A percentile compares a stretch with the other conserved stretches of the same genome.
phyloP scores from a whole-genome alignment of 2,113 vertebrate genomes.

The Thryonomys swinderianus region DNA sequence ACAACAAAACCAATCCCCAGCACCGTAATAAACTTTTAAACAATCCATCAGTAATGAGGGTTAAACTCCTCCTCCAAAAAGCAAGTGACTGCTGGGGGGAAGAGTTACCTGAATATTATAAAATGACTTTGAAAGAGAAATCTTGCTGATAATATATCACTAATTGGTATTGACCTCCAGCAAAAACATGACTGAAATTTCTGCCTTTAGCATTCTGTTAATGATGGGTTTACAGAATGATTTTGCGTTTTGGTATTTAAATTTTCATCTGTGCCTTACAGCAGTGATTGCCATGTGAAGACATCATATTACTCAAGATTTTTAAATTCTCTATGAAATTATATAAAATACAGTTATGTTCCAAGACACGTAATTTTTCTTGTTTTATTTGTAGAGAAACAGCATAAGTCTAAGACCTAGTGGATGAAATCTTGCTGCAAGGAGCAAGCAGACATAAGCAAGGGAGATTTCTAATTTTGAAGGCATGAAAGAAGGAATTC shows the following conservation, averaged over 20 bases:
- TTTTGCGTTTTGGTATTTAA: slow-evolving; percentile 59
- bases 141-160: slow-evolving; percentile 58
- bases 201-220: slow-evolving; percentile 46
- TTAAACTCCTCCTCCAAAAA: slow-evolving; percentile 37
- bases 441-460: not conserved
- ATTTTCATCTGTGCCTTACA: slow-evolving; percentile 56
- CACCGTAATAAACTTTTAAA: slow-evolving; percentile 45
- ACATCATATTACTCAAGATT: slow-evolving; percentile 9
- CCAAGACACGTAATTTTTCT: not conserved
- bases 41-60: slow-evolving; percentile 37
- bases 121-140: slow-evolving; percentile 67
- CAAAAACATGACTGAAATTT: slow-evolving; percentile 49
- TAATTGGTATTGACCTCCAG: slow-evolving; percentile 73
- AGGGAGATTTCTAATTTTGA: not conserved
- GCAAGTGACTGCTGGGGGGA: not conserved
- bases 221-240: slow-evolving; percentile 48
- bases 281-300: slow-evolving; percentile 25
- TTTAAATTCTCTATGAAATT: slow-evolving; percentile 11
- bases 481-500: slow-evolving; percentile 8
- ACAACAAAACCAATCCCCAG: slow-evolving; percentile 1
- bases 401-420: not conserved
- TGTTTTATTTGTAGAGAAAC: not conserved
- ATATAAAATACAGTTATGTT: not conserved
- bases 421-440: slow-evolving; percentile 31
- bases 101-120: slow-evolving; percentile 55